Percentiles rank a stretch among this genome's conserved stretches.
phyloP scores from a whole-genome alignment of 23 tunicate genomes.

The Trididemnum clinides region DNA sequence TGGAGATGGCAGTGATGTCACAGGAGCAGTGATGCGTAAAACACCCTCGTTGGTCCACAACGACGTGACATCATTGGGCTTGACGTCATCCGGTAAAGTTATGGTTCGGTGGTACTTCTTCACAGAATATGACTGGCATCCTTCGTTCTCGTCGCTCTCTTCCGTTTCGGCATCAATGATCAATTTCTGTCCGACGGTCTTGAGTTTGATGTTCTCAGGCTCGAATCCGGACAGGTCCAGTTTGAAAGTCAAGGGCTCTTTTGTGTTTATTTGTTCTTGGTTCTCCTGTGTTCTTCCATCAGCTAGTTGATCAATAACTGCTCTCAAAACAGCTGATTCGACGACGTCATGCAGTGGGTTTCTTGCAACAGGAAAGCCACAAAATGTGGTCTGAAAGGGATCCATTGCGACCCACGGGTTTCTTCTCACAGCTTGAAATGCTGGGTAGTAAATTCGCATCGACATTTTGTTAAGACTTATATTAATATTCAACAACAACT shows the following conservation, averaged over 20 bases:
- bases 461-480: too few relatives aligned
- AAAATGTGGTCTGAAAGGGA: too few relatives aligned
- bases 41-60: conserved; percentile 30
- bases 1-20: conserved; percentile 11
- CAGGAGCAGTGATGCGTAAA: conserved; percentile 67
- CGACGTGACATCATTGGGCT: conserved; percentile 43
- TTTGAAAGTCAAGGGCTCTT: not conserved
- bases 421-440: too few relatives aligned
- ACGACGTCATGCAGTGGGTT: too few relatives aligned
- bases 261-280: not conserved
- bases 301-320: not conserved
- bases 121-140: not conserved
- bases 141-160: conserved; percentile 12
- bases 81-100: conserved; percentile 10
- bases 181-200: conserved; percentile 43
- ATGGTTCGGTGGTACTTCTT: not conserved
- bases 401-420: too few relatives aligned
- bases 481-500: too few relatives aligned
- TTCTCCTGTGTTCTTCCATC: not conserved
- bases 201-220: conserved; percentile 14
- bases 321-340: too few relatives aligned
- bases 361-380: too few relatives aligned
- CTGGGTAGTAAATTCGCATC: too few relatives aligned
- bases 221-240: conserved; percentile 20
- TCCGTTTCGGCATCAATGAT: conserved; percentile 4